Evolutionary conservation across 2,888 invertebrate species (phyloP).

Genomic region (Biston stratarius): DNA sequence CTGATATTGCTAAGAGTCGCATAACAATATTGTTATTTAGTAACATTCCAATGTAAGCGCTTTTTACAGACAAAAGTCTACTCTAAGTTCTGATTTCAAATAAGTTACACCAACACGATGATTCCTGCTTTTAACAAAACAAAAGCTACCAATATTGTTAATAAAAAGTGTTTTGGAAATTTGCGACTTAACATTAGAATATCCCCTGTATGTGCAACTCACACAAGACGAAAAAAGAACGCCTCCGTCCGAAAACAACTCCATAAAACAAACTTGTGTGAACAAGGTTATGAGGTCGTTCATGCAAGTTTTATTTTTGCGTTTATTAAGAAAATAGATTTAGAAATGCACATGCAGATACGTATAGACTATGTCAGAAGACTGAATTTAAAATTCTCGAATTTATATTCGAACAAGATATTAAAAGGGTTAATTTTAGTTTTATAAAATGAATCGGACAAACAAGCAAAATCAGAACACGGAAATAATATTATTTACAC

Average conservation of each 20-base stretch:
- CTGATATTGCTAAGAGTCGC: slow-evolving; percentile 52
- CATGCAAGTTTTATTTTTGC: slow-evolving; percentile 26
- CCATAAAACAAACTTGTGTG: slow-evolving; percentile 47
- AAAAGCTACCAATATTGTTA: background rate
- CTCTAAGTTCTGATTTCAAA: background rate
- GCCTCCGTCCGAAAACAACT: slow-evolving; percentile 45
- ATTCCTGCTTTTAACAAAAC: background rate
- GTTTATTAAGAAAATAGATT: background rate
- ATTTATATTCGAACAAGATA: background rate
- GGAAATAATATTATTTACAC: background rate
- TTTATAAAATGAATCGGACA: background rate
- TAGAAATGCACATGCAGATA: background rate
- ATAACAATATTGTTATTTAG: slow-evolving; percentile 8
- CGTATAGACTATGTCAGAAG: background rate
- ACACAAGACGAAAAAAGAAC: slow-evolving; percentile 16
- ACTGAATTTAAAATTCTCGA: background rate
- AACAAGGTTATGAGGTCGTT: slow-evolving; percentile 34
- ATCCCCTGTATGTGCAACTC: slow-evolving; percentile 13
- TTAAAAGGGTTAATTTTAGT: background rate
- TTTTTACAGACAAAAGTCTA: background rate
- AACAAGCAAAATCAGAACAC: background rate
- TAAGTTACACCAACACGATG: background rate
- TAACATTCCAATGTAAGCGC: background rate
- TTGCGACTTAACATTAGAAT: no score
- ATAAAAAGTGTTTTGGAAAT: no score